Base-by-base conservation (phyloP, 2,113 vertebrate genomes). In the Vidua chalybeata region DNA sequence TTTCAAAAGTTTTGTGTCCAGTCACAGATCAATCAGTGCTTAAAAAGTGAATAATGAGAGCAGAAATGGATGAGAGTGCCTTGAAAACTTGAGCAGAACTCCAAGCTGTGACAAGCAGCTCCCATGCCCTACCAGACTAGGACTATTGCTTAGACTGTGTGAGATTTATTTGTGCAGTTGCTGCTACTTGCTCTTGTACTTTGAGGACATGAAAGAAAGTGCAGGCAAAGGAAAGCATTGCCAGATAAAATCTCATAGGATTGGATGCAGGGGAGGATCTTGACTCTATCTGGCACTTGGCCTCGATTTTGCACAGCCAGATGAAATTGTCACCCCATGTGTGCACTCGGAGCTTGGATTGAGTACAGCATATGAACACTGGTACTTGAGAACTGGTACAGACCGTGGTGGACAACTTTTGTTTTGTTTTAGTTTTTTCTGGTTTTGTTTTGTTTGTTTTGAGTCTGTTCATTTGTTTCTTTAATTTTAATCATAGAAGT, bases 321-420 rank as follows among this genome's bases (percentile, higher is more conserved):
- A 54, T 63, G 52, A 84, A 75, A 41, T 87, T 46, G 27, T 33
- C 74, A 91, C 45, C 33, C 35, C 6, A 15, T 77, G n/a, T 23
- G 30, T 52, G 27, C 0, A 0, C 56, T 72, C 26, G 73, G 67
- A 75, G 45, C 61, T 77, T 5, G 2, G 35, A 35, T 23, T 0
- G 0, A 10, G 21, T 39, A 39, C 46, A 58, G 11, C 45, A 23
- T 49, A 84, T 30, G 15, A 43, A 14, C 41, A 43, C 14, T 43
- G 41, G 15, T 35, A 41, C 10, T 51, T 33, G 12, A 74, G 31
- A 15, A 21, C 31, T 2, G 56, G 4, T 41, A 52, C 23, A 27
- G 48, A 41, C 19, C 4, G 8, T 5, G 2, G 20, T 1, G 3
- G 5, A 16, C 7, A 48, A 23, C 13, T 18, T 75, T 56, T 43